Conservation (phyloP, 2,113 vertebrate species). For the Ranitomeya imitator region DNA sequence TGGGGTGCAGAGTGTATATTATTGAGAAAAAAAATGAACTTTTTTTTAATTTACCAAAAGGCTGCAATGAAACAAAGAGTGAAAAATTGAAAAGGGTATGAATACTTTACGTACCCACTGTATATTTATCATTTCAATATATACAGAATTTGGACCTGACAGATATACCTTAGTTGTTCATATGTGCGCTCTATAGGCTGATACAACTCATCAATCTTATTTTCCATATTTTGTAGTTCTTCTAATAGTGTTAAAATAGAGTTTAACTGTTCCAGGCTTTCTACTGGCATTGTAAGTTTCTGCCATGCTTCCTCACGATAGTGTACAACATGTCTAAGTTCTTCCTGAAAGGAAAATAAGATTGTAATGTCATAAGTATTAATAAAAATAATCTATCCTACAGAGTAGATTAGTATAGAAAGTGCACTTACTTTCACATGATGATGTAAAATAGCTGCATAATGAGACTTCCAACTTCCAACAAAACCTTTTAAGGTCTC, state of each 20-base stretch:
- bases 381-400: not conserved
- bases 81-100: no score
- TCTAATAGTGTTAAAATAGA: conserved; percentile 45
- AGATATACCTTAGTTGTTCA: conserved; percentile 44
- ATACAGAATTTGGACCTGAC: not conserved
- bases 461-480: conserved; percentile 57
- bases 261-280: conserved; percentile 54
- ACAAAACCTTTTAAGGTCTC: conserved; percentile 54
- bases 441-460: conserved; percentile 54
- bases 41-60: no score
- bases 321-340: conserved; percentile 31
- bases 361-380: not conserved
- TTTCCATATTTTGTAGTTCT: conserved; percentile 55
- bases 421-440: conserved; percentile 32
- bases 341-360: conserved; percentile 28
- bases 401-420: not conserved
- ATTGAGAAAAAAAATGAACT: no score
- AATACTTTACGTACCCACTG: no score
- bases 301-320: conserved; percentile 35
- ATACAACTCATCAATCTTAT: conserved; percentile 57
- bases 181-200: conserved; percentile 55
- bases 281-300: conserved; percentile 46
- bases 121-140: not conserved
- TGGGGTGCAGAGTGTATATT: no score
- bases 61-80: no score